Evolutionary conservation across 92 coral and sea anemone genomes (phyloP).

Genomic region (Isaurus tuberculatus): DNA sequence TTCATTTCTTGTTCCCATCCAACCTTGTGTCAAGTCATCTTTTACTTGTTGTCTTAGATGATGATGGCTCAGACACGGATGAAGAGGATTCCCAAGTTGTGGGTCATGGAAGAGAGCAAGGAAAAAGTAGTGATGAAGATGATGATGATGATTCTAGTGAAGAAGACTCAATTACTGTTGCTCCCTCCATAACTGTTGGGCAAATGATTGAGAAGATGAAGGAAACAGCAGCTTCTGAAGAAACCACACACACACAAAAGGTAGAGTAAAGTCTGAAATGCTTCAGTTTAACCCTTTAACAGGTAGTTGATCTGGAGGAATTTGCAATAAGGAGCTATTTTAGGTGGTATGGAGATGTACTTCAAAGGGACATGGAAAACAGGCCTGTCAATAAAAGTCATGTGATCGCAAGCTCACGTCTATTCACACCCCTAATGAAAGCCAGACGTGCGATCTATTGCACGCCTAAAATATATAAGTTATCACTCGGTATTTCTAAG

Average conservation of each 20-base stretch:
- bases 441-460: too few relatives aligned
- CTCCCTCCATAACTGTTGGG: conserved; percentile 77
- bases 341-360: too few relatives aligned
- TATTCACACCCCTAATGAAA: too few relatives aligned
- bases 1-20: neutral
- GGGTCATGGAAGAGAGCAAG: conserved; percentile 36
- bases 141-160: conserved; percentile 62
- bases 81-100: conserved; percentile 70
- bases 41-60: conserved; percentile 20
- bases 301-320: too few relatives aligned
- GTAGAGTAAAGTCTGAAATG: neutral
- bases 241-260: conserved; percentile 36
- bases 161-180: conserved; percentile 46
- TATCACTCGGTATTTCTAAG: too few relatives aligned
- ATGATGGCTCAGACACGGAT: conserved; percentile 85
- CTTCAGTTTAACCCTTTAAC: too few relatives aligned
- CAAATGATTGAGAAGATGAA: conserved; percentile 85
- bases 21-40: neutral
- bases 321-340: too few relatives aligned
- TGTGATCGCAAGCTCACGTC: too few relatives aligned
- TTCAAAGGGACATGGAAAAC: too few relatives aligned
- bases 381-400: too few relatives aligned
- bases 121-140: conserved; percentile 44
- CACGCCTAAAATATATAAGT: too few relatives aligned
- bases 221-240: conserved; percentile 35